These are phyloP conservation scores for Tachina fera DNA, from an alignment of 2,888 invertebrate genomes.

Conservation along the genomic window DNA sequence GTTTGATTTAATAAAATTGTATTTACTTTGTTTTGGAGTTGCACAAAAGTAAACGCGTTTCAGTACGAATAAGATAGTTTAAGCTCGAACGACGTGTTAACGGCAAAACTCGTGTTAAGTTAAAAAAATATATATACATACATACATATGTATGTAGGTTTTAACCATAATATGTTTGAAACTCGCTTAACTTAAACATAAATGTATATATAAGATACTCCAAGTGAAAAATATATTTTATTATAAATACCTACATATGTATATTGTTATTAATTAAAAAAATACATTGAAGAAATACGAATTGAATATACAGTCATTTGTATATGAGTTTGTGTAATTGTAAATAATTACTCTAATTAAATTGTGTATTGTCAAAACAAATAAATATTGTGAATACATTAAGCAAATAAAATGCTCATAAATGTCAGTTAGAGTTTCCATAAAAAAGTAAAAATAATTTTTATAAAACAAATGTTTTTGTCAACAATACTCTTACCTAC, in stretches of 20 bases:
- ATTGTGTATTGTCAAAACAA: background rate
- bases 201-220: slow-evolving; percentile 41
- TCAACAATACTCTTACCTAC: no score
- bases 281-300: background rate
- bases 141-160: background rate
- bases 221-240: slow-evolving; percentile 43
- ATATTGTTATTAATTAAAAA: no score
- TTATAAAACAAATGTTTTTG: background rate
- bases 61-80: slow-evolving; percentile 78
- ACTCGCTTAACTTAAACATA: background rate
- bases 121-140: slow-evolving; percentile 18
- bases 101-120: slow-evolving; percentile 38
- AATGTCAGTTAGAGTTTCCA: background rate
- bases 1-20: slow-evolving; percentile 56
- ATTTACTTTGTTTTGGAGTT: slow-evolving; percentile 47
- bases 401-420: background rate
- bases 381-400: background rate
- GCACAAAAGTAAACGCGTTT: slow-evolving; percentile 53
- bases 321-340: background rate
- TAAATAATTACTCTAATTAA: background rate
- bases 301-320: no score
- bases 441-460: background rate
- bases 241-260: background rate
- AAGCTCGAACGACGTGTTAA: slow-evolving; percentile 75
- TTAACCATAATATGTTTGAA: slow-evolving; percentile 19